Base-by-base conservation (phyloP, 2,888 invertebrate genomes). In the Dioctria linearis region DNA sequence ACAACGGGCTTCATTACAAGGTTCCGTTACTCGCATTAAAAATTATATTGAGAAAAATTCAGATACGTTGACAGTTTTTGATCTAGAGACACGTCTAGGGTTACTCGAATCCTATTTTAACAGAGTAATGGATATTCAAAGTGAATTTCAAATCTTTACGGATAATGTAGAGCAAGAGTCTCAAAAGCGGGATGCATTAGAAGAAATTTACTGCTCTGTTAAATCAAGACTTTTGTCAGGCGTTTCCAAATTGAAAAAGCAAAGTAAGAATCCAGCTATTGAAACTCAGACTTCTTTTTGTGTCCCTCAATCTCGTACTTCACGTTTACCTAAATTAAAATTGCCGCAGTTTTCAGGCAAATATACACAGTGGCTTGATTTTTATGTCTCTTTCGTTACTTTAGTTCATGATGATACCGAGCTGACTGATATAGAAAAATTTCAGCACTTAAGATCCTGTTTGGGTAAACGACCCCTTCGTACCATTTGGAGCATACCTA, bases 391-490 rank as follows among this genome's bases (percentile, higher is more conserved):
- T 11, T 76, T 80, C 42, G 43, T 25, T 9, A 80, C 73, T 42
- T 54, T 73, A 40, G 73, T 75, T 13, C 63, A 80, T 63, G 9
- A 13, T 4, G 75, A 80, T 37, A 42, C 43, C 5, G 65, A 75
- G n/a, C 65, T 73, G 4, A 49, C 54, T 8, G 46, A 46, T 25
- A 73, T 80, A 9, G 73, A 80, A 69, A 80, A 80, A 11, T 80
- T 80, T 63, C 73, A 73, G 40, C 80, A 80, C 51, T 51, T 80
- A n/a, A 61, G 73, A 9, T 80, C 80, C 11, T 73, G 80, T 11
- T 40, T 73, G 37, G 51, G 40, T n/a, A 73, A 73, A 25, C 13
- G 54, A 49, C 71, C 73, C 9, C 51, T 49, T 5, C n/a, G 42
- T 3, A 73, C 51, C 6, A n/a, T n/a, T n/a, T n/a, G n/a, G n/a